Evolutionary conservation across 2,113 vertebrate species (phyloP), one percentile per base, ranked within the genome.

Genomic region (Strix aluco): DNA sequence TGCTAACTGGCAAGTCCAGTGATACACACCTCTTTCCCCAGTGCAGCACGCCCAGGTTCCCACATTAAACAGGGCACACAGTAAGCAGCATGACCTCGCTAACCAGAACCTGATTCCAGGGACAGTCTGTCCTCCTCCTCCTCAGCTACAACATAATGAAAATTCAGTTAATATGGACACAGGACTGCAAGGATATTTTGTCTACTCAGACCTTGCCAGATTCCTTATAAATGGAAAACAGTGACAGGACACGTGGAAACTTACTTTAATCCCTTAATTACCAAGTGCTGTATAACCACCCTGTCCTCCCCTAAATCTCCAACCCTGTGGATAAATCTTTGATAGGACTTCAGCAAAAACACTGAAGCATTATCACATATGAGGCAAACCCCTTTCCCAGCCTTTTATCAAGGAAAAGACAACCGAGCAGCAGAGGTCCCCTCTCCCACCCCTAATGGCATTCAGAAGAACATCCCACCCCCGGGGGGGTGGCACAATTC

Each of bases 341-440:
- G 25, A 73, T 8, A 85, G 49, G 69, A 73, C 94, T 96, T 94
- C 95, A 95, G 91, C 7, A 10, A 87, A 81, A 96, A 94, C 59
- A 80, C 62, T 46, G 94, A 93, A 88, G 78, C 29, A 23, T 71
- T 88, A 74, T 29, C 22, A 51, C 22, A 11, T 36, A 38, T 2
- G 59, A 96, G 65, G 74, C 49, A 88, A 81, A 54, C 14, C 67
- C 42, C 23, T 65, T 75, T 91, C 71, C 66, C 92, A 83, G 82
- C 51, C 78, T 92, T 80, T 87, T 73, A 75, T 30, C 1, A 6
- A 83, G 52, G 61, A 90, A 86, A 88, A 86, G 85, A 79, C 67
- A 92, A 86, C 19, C n/a, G 82, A 97, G 89, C 54, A 92, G 88
- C 73, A 90, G 81, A 92, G 66, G 47, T 72, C 51, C 26, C 78